Percentiles rank a stretch among this genome's conserved stretches.
Conservation (phyloP, 1,140 invertebrate species). For the Drosophila triauraria region DNA sequence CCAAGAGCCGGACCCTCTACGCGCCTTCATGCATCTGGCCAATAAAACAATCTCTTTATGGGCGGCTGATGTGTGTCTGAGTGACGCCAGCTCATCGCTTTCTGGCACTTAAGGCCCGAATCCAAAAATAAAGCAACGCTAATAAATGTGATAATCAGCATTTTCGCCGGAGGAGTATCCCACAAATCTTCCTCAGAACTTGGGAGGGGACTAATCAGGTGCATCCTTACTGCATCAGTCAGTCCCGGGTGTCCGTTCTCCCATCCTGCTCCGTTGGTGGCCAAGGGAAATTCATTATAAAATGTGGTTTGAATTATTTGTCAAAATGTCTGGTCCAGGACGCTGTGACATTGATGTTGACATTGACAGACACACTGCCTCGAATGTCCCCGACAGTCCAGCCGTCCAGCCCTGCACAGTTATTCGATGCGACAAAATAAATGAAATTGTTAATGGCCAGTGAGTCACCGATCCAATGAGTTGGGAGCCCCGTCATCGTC, state of each 20-base stretch:
- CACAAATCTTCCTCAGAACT: conserved; percentile 59
- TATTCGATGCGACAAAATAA: conserved; percentile 64
- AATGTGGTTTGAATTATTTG: conserved; percentile 80
- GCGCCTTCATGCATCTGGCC: conserved; percentile 30
- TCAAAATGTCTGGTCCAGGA: conserved; percentile 57
- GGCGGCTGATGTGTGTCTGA: conserved; percentile 49
- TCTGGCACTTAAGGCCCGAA: conserved; percentile 59
- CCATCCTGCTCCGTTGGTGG: conserved; percentile 4
- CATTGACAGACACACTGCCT: conserved; percentile 66
- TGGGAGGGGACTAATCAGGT: conserved; percentile 37
- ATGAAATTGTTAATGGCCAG: conserved; percentile 76
- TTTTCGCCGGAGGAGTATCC: conserved; percentile 30
- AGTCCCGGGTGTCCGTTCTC: not conserved
- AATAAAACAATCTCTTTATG: conserved; percentile 75
- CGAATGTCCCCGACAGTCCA: conserved; percentile 19
- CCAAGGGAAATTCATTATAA: conserved; percentile 70
- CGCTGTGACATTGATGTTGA: conserved; percentile 76
- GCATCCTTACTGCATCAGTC: conserved; percentile 25
- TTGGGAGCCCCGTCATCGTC: conserved; percentile 13
- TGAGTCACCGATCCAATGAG: conserved; percentile 27
- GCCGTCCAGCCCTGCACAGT: conserved; percentile 13
- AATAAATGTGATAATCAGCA: conserved; percentile 67
- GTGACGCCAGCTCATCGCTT: conserved; percentile 57
- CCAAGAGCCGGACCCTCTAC: conserved; percentile 50
- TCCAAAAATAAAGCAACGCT: conserved; percentile 75